These are phyloP conservation scores for Archegozetes longisetosus DNA, from an alignment of 1,140 invertebrate genomes.

Conservation along the genomic window DNA sequence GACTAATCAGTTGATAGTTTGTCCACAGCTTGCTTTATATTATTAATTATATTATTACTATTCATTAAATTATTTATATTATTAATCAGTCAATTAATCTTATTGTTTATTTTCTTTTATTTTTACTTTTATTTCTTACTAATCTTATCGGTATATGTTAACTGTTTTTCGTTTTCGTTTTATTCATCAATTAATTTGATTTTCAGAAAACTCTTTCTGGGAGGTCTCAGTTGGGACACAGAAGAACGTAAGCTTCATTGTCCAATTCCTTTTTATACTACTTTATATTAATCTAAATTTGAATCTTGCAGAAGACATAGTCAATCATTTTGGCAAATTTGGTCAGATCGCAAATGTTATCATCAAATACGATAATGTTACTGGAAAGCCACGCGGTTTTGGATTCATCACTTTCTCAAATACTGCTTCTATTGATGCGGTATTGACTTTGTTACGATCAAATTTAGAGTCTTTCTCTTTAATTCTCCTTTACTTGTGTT, in stretches of 20 bases:
- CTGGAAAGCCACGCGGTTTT: slow-evolving; percentile 74
- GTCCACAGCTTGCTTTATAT: neutral
- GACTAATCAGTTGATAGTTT: too few relatives aligned
- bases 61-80: neutral
- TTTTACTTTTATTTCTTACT: too few relatives aligned
- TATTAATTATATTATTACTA: neutral
- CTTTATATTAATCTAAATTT: slow-evolving; percentile 14
- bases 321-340: slow-evolving; percentile 72
- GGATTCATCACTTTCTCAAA: slow-evolving; percentile 86
- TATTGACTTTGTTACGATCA: slow-evolving; percentile 29
- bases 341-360: slow-evolving; percentile 84
- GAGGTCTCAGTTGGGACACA: slow-evolving; percentile 91
- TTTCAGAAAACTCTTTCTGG: slow-evolving; percentile 94
- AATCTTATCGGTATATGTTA: neutral
- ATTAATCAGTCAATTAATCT: neutral
- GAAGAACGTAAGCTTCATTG: slow-evolving; percentile 65
- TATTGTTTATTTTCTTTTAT: too few relatives aligned
- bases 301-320: slow-evolving; percentile 66
- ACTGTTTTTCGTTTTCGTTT: neutral
- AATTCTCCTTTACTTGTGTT: neutral
- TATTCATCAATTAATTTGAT: slow-evolving; percentile 17
- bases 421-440: slow-evolving; percentile 75
- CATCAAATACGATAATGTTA: slow-evolving; percentile 79
- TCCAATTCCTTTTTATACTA: neutral
- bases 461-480: neutral